These are phyloP conservation scores for Sardinella longiceps DNA, from an alignment of 2,797 vertebrate species.

Conservation along the genomic window DNA sequence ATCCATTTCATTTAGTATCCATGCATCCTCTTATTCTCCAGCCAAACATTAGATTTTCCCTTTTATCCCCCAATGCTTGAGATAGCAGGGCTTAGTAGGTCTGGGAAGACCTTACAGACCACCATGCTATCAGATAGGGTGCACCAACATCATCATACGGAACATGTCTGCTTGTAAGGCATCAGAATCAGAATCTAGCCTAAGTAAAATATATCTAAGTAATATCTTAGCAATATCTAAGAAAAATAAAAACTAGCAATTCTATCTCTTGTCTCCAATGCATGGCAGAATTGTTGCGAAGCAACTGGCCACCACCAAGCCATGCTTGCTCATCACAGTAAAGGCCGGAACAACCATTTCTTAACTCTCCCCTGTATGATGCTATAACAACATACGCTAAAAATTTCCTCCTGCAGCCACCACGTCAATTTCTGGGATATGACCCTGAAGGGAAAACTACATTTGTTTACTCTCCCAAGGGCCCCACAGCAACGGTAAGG, in stretches of 20 bases:
- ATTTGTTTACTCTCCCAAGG: constrained; percentile 15
- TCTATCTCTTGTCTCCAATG: neutral
- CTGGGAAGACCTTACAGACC: constrained; percentile 20
- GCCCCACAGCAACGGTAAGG: neutral
- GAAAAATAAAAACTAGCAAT: neutral
- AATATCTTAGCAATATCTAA: too few relatives aligned
- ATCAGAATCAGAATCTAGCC: neutral
- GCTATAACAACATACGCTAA: neutral
- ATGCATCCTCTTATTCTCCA: constrained; percentile 17
- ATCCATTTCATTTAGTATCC: constrained; percentile 25
- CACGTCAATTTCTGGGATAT: neutral
- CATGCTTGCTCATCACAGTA: neutral
- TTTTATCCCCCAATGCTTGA: neutral
- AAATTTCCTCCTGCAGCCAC: neutral
- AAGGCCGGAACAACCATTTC: neutral
- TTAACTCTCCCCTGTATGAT: neutral
- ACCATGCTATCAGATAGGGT: constrained; percentile 27
- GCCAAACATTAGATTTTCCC: constrained; percentile 25
- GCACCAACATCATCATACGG: neutral
- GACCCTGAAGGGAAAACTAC: constrained; percentile 10
- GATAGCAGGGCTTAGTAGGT: constrained; percentile 2
- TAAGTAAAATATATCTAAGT: too few relatives aligned
- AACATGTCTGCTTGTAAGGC: neutral
- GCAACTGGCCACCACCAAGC: neutral
- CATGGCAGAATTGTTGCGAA: neutral